Conservation (phyloP, 1,140 invertebrate genomes). For the Penaeus vannamei region DNA sequence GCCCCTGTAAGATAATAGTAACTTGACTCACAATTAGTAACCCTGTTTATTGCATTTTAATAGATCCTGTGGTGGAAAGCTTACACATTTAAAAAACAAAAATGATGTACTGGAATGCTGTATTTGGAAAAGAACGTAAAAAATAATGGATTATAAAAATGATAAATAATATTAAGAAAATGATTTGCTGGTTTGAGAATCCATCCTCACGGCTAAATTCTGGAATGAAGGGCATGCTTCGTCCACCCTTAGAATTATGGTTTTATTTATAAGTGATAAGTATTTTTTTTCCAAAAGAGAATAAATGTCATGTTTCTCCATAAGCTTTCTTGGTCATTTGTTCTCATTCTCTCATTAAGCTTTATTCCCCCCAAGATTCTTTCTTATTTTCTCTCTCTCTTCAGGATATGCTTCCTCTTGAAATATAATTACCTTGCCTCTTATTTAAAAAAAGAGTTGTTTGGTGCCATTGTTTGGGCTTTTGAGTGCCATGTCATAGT, state of each 20-base stretch:
- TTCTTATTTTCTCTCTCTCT: constrained; percentile 27
- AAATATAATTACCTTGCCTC: constrained; percentile 1
- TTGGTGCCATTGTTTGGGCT: not conserved
- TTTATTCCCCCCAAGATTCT: not conserved
- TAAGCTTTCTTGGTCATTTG: not conserved
- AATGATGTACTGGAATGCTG: not conserved
- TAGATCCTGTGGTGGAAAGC: not conserved
- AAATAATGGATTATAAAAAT: not conserved
- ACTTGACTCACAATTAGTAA: not conserved
- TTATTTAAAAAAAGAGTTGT: not conserved
- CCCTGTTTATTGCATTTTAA: not conserved
- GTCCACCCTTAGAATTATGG: not conserved
- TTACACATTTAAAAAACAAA: not conserved
- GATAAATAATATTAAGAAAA: too few relatives aligned
- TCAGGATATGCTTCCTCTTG: not conserved
- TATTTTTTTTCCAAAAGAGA: too few relatives aligned
- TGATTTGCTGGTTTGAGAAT: not conserved
- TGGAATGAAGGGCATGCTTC: constrained; percentile 31
- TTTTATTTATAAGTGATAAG: not conserved
- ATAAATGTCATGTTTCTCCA: too few relatives aligned
- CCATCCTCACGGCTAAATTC: constrained; percentile 36
- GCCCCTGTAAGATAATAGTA: too few relatives aligned
- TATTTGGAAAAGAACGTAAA: not conserved
- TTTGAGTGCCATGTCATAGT: not conserved
- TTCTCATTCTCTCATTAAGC: not conserved